Base-by-base conservation (phyloP, 2,797 vertebrate genomes). In the Gobionotothen gibberifrons region DNA sequence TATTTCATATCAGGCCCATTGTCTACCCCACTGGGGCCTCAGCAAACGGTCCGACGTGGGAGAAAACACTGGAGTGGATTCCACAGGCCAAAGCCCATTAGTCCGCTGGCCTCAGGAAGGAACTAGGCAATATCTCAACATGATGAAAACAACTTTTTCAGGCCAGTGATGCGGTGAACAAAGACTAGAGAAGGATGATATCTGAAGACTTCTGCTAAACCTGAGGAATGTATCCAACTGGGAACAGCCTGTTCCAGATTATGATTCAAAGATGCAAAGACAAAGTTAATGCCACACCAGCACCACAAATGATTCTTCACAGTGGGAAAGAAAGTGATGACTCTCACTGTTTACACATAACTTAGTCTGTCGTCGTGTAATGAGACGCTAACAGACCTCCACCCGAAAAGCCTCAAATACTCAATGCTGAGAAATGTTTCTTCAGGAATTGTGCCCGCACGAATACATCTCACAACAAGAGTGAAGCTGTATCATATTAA, bases 61-160 rank as follows among this genome's bases (percentile, higher is more conserved):
- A 78, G 75, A 74, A 83, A 85, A 84, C 83, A 85, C 80, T 66
- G 21, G 60, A 81, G 77, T 82, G 67, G 79, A 91, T 90, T 89
- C 85, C 78, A 70, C 44, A 80, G 84, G 83, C 78, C 74, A 85
- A 90, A 89, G 82, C 74, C 88, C 78, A 87, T 91, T 90, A 90
- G 87, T 89, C 87, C 87, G 69, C 58, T 69, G 74, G 86, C 85
- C 83, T 79, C 59, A 76, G 82, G 87, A 91, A 88, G 65, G 77
- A 90, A 83, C 82, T 8, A 70, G 74, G 87, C 88, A 92, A 93
- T 90, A 93, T 86, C 85, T 90, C 78, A 89, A 89, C 82, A 87
- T 86, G 83, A 85, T 85, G 75, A 90, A 91, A 87, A 92, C 87
- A 88, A 72, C 80, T 83, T 80, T 76, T 76, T 78, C 46, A 69